Evolutionary conservation across 2,888 invertebrate genomes (phyloP).

Genomic region (Myopa testacea): DNA sequence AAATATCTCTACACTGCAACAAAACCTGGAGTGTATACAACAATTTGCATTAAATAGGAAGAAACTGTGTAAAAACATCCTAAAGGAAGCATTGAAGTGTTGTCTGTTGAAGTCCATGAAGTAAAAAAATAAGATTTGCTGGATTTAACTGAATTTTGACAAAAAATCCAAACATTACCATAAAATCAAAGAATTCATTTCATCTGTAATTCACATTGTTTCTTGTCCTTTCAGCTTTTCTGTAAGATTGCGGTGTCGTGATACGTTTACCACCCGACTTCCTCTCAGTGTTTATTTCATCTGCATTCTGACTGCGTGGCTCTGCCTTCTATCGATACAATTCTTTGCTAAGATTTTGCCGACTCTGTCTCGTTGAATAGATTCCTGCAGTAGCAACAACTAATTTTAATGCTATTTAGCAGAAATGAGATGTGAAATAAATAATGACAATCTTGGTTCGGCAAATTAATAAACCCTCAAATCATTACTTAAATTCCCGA

Average conservation of each 20-base stretch:
- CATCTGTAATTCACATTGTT: no score
- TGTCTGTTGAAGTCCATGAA: background rate
- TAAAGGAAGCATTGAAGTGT: background rate
- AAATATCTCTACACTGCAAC: background rate
- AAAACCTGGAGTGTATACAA: background rate
- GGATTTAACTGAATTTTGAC: no score
- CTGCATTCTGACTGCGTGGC: background rate
- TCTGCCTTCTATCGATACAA: slow-evolving; percentile 16
- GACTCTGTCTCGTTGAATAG: slow-evolving; percentile 33
- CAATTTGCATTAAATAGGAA: background rate
- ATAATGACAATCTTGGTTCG: background rate
- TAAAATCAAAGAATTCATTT: no score
- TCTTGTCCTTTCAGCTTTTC: no score
- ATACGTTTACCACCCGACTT: background rate
- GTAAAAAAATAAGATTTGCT: no score
- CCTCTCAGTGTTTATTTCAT: slow-evolving; percentile 10
- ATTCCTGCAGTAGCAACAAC: slow-evolving; percentile 24
- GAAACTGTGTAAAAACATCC: background rate
- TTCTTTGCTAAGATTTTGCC: slow-evolving; percentile 27
- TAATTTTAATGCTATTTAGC: slow-evolving; percentile 6
- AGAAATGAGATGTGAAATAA: background rate
- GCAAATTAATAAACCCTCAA: background rate
- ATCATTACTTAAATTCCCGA: background rate
- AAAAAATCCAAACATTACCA: no score
- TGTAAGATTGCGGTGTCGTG: no score